Evolutionary conservation across 2,113 vertebrate genomes (phyloP), one percentile per base, ranked within the genome.

Genomic region (Tragulus kanchil): DNA sequence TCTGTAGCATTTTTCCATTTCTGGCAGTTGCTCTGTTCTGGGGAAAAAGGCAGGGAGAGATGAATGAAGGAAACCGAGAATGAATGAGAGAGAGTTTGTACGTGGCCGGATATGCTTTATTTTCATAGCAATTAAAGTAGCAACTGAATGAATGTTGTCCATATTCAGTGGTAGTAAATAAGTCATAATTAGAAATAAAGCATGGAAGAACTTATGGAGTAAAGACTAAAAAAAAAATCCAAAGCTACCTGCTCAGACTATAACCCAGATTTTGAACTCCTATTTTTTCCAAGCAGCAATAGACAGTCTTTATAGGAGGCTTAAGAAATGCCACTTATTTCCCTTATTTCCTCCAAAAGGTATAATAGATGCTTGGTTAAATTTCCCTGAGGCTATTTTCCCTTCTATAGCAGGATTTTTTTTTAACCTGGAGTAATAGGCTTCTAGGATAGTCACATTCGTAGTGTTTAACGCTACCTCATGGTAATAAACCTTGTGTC

Each of bases 181-280:
- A 52, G 61, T 65, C n/a, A 10, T 65, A 65, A 36, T 85, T 62
- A 71, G 61, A 73, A 95, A 73, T 78, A 58, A 83, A 54, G 6
- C 31, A 58, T 86, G 58, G 64, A 58, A 52, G 6, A 61, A 8
- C 6, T 69, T n/a, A 10, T 54, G 67, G 21, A 54, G 92, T 79
- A 19, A 25, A 42, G 23, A 59, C 48, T 45, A 61, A 28, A 56
- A 89, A 56, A 89, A 65, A 28, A 94, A 69, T 85, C 52, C 17
- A 61, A 71, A 95, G 50, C 28, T n/a, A 31, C 19, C 50, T 71
- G 28, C 11, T 50, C n/a, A 90, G 52, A 28, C 28, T 26, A 6
- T 78, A 52, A 64, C 8, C 65, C 31, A 78, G 69, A 86, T 48
- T 85, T 95, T 92, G 61, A 96, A 23, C 26, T 93, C 14, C 65